phyloP scores from a whole-genome alignment of 2,888 invertebrate species.

The Hetaerina titia region DNA sequence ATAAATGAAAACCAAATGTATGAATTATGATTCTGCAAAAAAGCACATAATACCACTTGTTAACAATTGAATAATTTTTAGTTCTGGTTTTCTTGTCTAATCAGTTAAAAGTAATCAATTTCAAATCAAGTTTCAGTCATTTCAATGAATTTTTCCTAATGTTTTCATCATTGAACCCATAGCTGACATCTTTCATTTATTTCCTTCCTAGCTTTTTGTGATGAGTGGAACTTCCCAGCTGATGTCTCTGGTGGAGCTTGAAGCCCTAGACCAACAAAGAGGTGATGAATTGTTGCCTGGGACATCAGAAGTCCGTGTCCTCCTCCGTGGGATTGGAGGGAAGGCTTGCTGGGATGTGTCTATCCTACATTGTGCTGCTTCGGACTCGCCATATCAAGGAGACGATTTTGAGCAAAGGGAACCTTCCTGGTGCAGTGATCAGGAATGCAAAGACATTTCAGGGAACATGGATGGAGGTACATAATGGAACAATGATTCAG shows the following conservation, averaged over 20 bases:
- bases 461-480: constrained; percentile 45
- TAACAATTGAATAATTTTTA: no score
- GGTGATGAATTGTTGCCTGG: constrained; percentile 89
- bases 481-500: no score
- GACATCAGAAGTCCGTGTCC: constrained; percentile 90
- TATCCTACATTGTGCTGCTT: constrained; percentile 89
- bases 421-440: constrained; percentile 1
- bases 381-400: constrained; percentile 70
- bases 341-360: constrained; percentile 98
- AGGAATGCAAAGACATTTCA: constrained; percentile 35
- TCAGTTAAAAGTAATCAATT: no score
- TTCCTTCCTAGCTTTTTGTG: constrained; percentile 87
- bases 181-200: constrained; percentile 68
- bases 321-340: constrained; percentile 93
- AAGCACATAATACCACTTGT: no score
- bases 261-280: constrained; percentile 89
- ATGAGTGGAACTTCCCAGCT: constrained; percentile 88
- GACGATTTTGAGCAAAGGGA: constrained; percentile 40
- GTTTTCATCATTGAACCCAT: constrained; percentile 9
- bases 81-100: no score
- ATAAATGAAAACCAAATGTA: no score
- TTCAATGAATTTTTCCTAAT: constrained; percentile 58
- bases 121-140: neutral
- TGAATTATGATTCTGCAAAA: no score
- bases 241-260: constrained; percentile 93